Conservation (phyloP, 2,113 vertebrate species). For the Rana temporaria region DNA sequence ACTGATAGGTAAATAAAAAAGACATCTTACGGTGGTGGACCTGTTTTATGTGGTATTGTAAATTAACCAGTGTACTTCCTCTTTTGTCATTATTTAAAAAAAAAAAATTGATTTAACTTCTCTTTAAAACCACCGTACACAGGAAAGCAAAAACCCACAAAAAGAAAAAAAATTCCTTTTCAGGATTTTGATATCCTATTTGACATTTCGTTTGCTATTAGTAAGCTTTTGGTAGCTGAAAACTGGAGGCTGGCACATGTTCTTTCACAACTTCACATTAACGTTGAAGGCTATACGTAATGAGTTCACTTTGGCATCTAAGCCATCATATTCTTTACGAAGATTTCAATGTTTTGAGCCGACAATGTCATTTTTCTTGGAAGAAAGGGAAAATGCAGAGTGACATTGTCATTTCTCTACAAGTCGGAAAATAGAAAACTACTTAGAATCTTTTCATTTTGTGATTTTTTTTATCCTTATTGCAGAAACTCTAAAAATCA, state of each 20-base stretch:
- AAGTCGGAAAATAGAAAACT: conserved; percentile 1
- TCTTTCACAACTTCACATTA: conserved; percentile 34
- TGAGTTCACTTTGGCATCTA: conserved; percentile 38
- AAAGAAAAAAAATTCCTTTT: background rate
- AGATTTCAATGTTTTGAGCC: conserved; percentile 30
- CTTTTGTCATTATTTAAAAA: too few species aligned
- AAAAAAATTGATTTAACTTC: too few species aligned
- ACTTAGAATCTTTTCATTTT: background rate
- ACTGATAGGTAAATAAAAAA: too few species aligned
- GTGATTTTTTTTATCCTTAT: conserved; percentile 4
- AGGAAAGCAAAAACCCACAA: background rate
- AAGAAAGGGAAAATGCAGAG: conserved; percentile 13
- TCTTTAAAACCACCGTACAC: background rate
- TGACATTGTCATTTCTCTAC: conserved; percentile 12
- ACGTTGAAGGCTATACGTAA: conserved; percentile 33
- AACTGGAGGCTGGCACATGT: conserved; percentile 24
- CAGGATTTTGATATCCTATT: background rate
- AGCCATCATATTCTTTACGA: conserved; percentile 12
- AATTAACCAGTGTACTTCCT: too few species aligned
- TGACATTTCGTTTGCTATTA: conserved; percentile 4
- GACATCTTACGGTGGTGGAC: too few species aligned
- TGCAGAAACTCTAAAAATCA: background rate
- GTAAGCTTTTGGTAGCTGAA: background rate
- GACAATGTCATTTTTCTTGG: conserved; percentile 35
- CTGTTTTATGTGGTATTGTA: too few species aligned